Base-by-base conservation (phyloP, 2,113 vertebrate genomes). In the Prochilodus magdalenae region DNA sequence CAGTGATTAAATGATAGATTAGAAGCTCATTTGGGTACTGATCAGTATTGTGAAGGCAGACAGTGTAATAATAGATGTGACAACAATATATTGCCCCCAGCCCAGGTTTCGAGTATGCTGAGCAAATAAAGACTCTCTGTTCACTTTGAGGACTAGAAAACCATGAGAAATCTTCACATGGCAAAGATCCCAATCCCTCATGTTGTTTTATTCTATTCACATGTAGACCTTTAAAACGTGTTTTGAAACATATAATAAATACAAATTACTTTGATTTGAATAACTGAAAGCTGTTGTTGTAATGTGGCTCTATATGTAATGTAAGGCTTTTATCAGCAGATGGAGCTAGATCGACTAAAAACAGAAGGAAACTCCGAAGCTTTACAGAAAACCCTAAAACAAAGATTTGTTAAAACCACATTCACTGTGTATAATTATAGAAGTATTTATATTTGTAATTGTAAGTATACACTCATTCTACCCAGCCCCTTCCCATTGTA, bases 91-190 rank as follows among this genome's bases (percentile, higher is more conserved):
- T n/a, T n/a, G 14, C 73, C 72, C 71, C 73, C 86, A 94, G 93
- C 81, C 89, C 88, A 22, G 92, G 92, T 73, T 94, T 93, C 26
- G 86, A 91, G 84, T 89, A 92, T 72, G 86, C 89, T n/a, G 92
- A 94, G 67, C 94, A 85, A 53, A 85, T 85, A 65, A 10, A 79
- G 30, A 76, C 82, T 24, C 71, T 85, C 47, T 85, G 82, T 69
- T 85, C 84, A 12, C 26, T 85, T 15, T 75, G 80, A 79, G 69
- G 57, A 81, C 30, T 75, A 75, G 75, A 55, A 67, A 82, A 51
- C 30, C 29, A 4, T 12, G 44, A 29, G 4, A 0, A 33, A 11
- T 44, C 77, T 40, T 44, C 30, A 70, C 0, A 55, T 26, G 27
- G 65, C 13, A 57, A 36, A 10, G 29, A 33, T 11, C 12, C 13